Base-by-base conservation (phyloP, 2,888 invertebrate species). In the Saturnia japonica region DNA sequence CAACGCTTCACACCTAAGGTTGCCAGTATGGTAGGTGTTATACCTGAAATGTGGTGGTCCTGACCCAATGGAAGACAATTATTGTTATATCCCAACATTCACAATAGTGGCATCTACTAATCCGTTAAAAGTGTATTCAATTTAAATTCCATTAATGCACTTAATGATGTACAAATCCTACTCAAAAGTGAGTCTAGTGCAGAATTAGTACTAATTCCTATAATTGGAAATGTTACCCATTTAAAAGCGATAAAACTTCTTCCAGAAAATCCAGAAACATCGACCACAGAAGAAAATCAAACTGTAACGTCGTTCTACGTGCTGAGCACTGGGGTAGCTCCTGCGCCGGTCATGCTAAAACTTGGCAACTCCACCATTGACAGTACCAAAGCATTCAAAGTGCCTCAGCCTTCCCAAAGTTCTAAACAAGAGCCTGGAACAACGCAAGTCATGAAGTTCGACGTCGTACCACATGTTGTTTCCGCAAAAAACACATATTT, bases 341-440 rank as follows among this genome's bases (percentile, higher is more conserved):
- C 93, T 28, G 90, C 91, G 7, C 91, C 93, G 4, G 84, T 93
- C 70, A 89, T 93, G 89, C 85, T 94, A n/a, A 84, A 87, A 67
- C 90, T 94, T 7, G 94, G 94, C 3, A 94, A 94, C 83, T 94
- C 94, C 2, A 94, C 94, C 0, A 93, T 94, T 22, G 94, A 94
- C 76, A 91, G 94, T 81, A 93, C 93, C 1, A 94, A 94, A 73
- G 85, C 94, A 0, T 94, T 94, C 79, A 93, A 91, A 85, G 94
- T 94, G 14, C 94, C 94, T 1, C 92, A 91, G 72, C 85, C 88
- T 1, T 81, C 89, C 0, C 79, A 80, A 22, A 84, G 83, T 22
- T 45, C 70, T 28, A 69, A 67, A 25, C 22, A 43, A 40, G 68
- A 71, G 60, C 25, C 51, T 0, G 62, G 25, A 16, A 68, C 78